Evolutionary conservation across 2,797 vertebrate species (phyloP), one percentile per base, ranked within the genome.

Genomic region (Neopelma chrysocephalum): DNA sequence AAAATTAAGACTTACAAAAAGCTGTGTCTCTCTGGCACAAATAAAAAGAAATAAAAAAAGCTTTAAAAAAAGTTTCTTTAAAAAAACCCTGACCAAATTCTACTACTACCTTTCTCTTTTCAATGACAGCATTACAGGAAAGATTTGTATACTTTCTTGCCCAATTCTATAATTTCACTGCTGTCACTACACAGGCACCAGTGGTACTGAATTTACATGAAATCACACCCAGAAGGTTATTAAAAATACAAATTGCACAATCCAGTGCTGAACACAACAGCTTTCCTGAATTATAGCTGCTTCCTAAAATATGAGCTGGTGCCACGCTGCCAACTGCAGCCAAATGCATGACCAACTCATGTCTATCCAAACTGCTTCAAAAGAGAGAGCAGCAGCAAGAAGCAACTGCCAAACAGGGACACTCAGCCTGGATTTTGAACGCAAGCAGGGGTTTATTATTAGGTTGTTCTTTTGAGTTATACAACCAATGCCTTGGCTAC

Each of bases 401-500:
- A 66, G 64, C 3, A 1, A 12, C 51, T 25, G 57, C 60, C 66
- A 65, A 87, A 50, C 79, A 42, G 36, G 78, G 38, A 95, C 40
- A 21, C 73, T 12, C 34, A 50, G 79, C 51, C 56, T 29, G 36
- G 75, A 90, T 61, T 85, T 5, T 36, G 26, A 94, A 87, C 32
- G 34, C 65, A 78, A 89, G 82, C 68, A 93, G 0, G 1, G 12
- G 51, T 77, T 91, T 95, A 87, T 85, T 89, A 79, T 73, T 82
- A 94, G 87, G 56, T 29, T 87, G 32, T 43, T 91, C 79, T 95
- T 89, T 20, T 43, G 38, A 90, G 85, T 71, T 90, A 91, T 5
- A 82, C 34, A 87, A 89, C 51, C 64, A 77, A 8, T 53, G 68
- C 57, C 82, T 81, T 47, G 69, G 68, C 69, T 69, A 60, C 68